Percentiles rank a stretch among this genome's conserved stretches.
Conservation (phyloP, 2,888 invertebrate species). For the Pilophorus perplexus region DNA sequence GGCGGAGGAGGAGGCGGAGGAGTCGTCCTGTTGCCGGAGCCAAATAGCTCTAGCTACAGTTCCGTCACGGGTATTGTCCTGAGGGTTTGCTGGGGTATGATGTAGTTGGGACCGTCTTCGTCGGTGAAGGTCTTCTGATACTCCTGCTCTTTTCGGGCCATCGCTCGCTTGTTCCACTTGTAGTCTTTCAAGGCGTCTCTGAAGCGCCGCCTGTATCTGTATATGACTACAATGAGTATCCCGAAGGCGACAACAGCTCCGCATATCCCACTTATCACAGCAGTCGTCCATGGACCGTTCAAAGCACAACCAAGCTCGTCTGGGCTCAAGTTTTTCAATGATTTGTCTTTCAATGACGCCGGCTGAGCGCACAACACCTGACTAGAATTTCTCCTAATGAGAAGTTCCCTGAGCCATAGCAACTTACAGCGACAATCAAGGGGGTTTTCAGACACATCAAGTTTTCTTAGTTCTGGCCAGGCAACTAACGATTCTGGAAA, state of each 20-base stretch:
- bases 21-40: conserved; percentile 56
- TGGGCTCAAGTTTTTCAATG: conserved; percentile 65
- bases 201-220: conserved; percentile 75
- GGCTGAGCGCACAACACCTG: conserved; percentile 67
- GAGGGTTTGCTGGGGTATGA: conserved; percentile 57
- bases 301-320: conserved; percentile 80
- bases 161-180: conserved; percentile 72
- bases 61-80: conserved; percentile 85
- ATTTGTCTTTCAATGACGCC: conserved; percentile 66
- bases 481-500: conserved; percentile 76
- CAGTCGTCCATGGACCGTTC: conserved; percentile 74
- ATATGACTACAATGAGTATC: conserved; percentile 69
- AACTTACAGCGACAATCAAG: conserved; percentile 76
- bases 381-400: conserved; percentile 66
- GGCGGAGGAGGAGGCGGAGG: conserved; percentile 37
- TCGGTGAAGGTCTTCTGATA: conserved; percentile 88
- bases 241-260: conserved; percentile 71
- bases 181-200: conserved; percentile 75
- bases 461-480: conserved; percentile 70
- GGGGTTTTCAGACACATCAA: conserved; percentile 81
- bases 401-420: conserved; percentile 73
- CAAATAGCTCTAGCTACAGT: conserved; percentile 94
- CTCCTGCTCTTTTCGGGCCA: conserved; percentile 77
- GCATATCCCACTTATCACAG: conserved; percentile 72
- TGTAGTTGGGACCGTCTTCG: conserved; percentile 69